These are phyloP conservation scores for Laspeyria flexula DNA, from an alignment of 2,888 invertebrate genomes.

Conservation along the genomic window DNA sequence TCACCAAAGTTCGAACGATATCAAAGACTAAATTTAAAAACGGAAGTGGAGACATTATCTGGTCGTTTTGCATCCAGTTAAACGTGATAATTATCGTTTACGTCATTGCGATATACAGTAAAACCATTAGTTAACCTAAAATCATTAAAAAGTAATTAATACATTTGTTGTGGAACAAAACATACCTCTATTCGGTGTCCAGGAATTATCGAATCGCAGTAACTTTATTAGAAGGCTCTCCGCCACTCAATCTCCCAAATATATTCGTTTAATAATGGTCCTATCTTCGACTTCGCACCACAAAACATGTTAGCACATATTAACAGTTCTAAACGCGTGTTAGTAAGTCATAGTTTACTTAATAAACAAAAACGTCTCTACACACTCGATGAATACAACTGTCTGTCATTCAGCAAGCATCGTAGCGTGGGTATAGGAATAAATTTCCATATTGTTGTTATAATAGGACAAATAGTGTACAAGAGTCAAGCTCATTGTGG, in stretches of 20 bases:
- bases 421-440: constrained; percentile 51
- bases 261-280: constrained; percentile 54
- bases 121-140: constrained; percentile 39
- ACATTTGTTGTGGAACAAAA: constrained; percentile 40
- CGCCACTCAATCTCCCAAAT: constrained; percentile 46
- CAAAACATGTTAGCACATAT: constrained; percentile 29
- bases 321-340: constrained; percentile 17
- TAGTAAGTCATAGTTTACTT: constrained; percentile 19
- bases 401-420: constrained; percentile 49
- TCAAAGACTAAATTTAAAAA: constrained; percentile 30
- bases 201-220: background rate
- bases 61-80: constrained; percentile 19
- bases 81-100: constrained; percentile 42
- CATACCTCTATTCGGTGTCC: constrained; percentile 56
- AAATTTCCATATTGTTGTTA: constrained; percentile 50
- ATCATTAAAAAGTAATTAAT: constrained; percentile 66
- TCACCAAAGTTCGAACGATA: constrained; percentile 17
- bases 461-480: constrained; percentile 22
- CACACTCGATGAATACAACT: constrained; percentile 36
- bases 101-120: constrained; percentile 31
- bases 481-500: constrained; percentile 14
- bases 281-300: constrained; percentile 51
- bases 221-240: background rate
- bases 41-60: constrained; percentile 39
- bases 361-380: constrained; percentile 36